Evolutionary conservation across 53 echinoderm and acorn worm genomes (phyloP), one percentile per base, ranked within the genome.

Genomic region (Temnopleurus reevesii): DNA sequence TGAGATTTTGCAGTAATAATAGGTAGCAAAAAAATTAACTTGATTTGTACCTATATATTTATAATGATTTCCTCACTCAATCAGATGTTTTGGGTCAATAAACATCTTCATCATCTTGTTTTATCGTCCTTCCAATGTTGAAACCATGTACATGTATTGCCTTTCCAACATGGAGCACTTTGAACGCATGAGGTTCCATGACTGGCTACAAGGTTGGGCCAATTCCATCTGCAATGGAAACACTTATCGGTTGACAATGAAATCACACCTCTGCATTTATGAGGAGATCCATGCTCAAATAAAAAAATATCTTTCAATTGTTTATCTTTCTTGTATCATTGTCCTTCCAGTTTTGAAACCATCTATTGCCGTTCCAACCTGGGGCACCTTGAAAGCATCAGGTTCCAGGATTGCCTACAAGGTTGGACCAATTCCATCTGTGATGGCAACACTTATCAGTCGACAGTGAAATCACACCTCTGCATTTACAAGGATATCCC

Each of bases 221-320:
- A 96, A 96, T 45, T 94, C 96, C 0, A 81, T 96, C 27, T 96
- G 96, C 81, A 88, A 93, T 24, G n/a, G n/a, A n/a, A n/a, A n/a
- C n/a, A n/a, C n/a, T n/a, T n/a, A n/a, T n/a, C n/a, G n/a, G n/a
- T n/a, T n/a, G n/a, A n/a, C n/a, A n/a, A n/a, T n/a, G n/a, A n/a
- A n/a, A n/a, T n/a, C n/a, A n/a, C n/a, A n/a, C n/a, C n/a, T n/a
- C n/a, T n/a, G n/a, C n/a, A n/a, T n/a, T n/a, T n/a, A n/a, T n/a
- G n/a, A n/a, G n/a, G 91, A 76, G 60, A 44, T 89, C 1, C 53
- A 53, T 2, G 94, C 94, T 30, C 86, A 58, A 57, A 17, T 81
- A 8, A 95, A 60, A 19, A 54, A 94, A 18, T n/a, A 86, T 44
- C 56, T 66, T 10, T 84, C 92, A 38, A 86, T 96, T 23, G 90